A percentile compares a stretch with the other conserved stretches of the same genome.
phyloP scores from a whole-genome alignment of 2,113 vertebrate genomes.

The Capricornis sumatraensis region DNA sequence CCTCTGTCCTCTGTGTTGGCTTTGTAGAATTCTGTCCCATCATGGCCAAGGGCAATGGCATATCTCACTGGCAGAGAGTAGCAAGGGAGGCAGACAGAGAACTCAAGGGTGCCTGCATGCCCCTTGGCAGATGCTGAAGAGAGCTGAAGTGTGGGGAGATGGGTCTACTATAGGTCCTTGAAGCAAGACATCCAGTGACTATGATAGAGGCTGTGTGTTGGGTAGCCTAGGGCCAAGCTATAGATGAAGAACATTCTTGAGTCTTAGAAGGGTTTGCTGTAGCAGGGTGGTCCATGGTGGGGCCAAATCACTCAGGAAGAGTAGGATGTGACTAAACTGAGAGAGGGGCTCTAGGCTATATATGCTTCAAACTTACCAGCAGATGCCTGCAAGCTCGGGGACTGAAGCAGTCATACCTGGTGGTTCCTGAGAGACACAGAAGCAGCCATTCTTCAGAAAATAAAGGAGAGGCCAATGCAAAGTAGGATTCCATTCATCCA shows the following conservation, averaged over 20 bases:
- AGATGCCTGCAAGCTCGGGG: background rate
- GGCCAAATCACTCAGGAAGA: background rate
- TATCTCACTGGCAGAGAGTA: background rate
- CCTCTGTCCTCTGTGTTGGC: background rate
- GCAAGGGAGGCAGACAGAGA: background rate
- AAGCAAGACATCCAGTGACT: background rate
- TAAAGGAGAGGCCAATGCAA: background rate
- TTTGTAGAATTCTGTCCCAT: background rate
- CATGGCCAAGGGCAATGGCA: background rate
- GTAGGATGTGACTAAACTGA: background rate
- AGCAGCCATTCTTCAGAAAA: background rate
- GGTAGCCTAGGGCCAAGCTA: background rate
- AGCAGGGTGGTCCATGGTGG: background rate
- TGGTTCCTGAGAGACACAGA: background rate
- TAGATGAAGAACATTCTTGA: background rate
- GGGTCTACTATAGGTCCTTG: background rate
- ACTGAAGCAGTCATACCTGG: background rate
- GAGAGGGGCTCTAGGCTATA: background rate
- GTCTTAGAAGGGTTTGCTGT: background rate
- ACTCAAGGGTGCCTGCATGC: background rate
- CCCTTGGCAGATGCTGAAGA: background rate
- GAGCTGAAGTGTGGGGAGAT: background rate
- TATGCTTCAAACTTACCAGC: background rate
- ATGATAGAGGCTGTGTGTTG: background rate
- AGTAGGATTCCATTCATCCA: background rate